Evolutionary conservation across 2,888 invertebrate species (phyloP).

Genomic region (Byasa hedistus): DNA sequence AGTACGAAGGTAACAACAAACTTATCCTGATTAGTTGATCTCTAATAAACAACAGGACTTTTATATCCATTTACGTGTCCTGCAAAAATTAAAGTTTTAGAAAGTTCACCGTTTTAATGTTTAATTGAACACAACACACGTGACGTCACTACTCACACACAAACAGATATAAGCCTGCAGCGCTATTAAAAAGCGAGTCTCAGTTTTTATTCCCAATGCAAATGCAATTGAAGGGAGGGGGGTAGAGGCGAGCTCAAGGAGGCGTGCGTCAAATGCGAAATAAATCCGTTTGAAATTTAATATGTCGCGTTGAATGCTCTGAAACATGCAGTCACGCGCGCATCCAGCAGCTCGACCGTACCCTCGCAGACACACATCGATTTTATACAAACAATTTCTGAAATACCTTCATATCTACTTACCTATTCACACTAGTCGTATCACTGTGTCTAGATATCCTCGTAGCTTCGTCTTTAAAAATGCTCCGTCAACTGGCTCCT

Average conservation of each 20-base stretch:
- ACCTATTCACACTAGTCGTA: too few species aligned
- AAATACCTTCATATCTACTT: constrained; percentile 19
- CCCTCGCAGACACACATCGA: constrained; percentile 40
- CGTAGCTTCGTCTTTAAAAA: too few species aligned
- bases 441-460: too few species aligned
- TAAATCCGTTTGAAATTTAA: constrained; percentile 69
- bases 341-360: constrained; percentile 43
- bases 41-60: too few species aligned
- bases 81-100: too few species aligned
- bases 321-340: constrained; percentile 50
- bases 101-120: too few species aligned
- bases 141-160: constrained; percentile 7
- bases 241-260: constrained; percentile 38
- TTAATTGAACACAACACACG: neutral
- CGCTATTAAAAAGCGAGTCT: constrained; percentile 25
- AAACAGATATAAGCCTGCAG: constrained; percentile 6
- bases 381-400: constrained; percentile 35
- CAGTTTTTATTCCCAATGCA: constrained; percentile 39
- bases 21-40: too few species aligned
- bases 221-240: constrained; percentile 40
- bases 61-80: too few species aligned
- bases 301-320: constrained; percentile 54
- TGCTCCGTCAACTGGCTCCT: too few species aligned
- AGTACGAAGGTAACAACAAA: too few species aligned
- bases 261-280: constrained; percentile 50